Base-by-base conservation (phyloP, 2,113 vertebrate species). In the Nesospiza acunhae region DNA sequence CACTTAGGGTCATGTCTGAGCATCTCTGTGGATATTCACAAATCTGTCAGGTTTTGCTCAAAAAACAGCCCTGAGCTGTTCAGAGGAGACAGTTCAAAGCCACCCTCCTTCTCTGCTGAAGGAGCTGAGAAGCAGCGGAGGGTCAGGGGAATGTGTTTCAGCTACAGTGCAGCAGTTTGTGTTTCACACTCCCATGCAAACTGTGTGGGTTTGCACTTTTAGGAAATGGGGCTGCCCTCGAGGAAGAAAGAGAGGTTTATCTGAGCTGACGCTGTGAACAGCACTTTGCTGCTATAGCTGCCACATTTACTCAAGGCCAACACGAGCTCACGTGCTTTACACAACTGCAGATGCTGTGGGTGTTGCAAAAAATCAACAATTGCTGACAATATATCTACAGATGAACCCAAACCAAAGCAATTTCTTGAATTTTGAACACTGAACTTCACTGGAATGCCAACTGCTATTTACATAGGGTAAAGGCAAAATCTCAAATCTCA, bases 231-330 rank as follows among this genome's bases (percentile, higher is more conserved):
- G 74, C 53, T 96, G 92, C 83, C 95, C 92, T 89, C 2, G 0
- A 95, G 94, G 82, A 91, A 68, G 82, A 55, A 41, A 33, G 37
- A 83, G 87, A 96, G 59, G 67, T 56, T 96, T 75, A 97, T 96
- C 46, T n/a, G 84, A 91, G 84, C 60, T 94, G 96, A 89, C 23
- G 2, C 89, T 67, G 76, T 41, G 67, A 85, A 84, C 72, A 91
- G 78, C 84, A 52, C 83, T 95, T 93, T 94, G 91, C 77, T 94
- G 93, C 94, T 76, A 20, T 15, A 75, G 77, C 90, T 97, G 94
- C 90, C 90, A 91, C 91, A 76, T 97, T 78, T 39, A n/a, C 72
- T 97, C 94, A 95, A 96, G 89, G 60, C 90, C 85, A 89, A 56
- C 46, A 31, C 0, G 2, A n/a, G 21, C 81, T 94, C 87, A 94